A percentile compares a stretch with the other conserved stretches of the same genome.
phyloP scores from a whole-genome alignment of 2,888 invertebrate genomes.

The Priocnemis perturbator region DNA sequence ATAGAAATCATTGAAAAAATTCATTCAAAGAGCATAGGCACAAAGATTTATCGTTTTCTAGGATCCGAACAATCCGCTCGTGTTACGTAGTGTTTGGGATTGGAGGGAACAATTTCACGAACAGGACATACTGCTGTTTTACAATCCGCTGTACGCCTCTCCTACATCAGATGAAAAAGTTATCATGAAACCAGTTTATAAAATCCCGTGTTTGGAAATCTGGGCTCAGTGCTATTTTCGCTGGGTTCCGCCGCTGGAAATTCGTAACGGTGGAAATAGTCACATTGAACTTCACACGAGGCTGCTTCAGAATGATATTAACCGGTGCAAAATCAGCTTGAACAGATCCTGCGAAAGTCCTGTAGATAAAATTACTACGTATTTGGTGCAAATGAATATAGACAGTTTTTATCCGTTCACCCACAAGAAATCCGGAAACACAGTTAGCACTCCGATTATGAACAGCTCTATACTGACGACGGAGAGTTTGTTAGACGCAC shows the following conservation, averaged over 20 bases:
- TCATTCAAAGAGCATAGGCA: neutral
- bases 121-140: constrained; percentile 87
- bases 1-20: neutral
- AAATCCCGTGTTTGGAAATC: constrained; percentile 80
- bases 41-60: constrained; percentile 46
- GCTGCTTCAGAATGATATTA: constrained; percentile 76
- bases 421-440: constrained; percentile 65
- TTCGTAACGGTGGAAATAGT: constrained; percentile 82
- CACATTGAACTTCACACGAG: constrained; percentile 78
- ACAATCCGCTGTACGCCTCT: constrained; percentile 86
- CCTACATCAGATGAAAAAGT: constrained; percentile 30
- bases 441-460: constrained; percentile 72
- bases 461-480: constrained; percentile 81
- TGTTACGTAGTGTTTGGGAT: constrained; percentile 90
- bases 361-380: constrained; percentile 64
- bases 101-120: constrained; percentile 92
- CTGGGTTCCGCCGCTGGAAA: constrained; percentile 90
- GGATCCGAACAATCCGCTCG: constrained; percentile 77
- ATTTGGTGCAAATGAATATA: constrained; percentile 68
- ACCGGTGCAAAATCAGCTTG: constrained; percentile 71
- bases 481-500: constrained; percentile 82
- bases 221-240: constrained; percentile 95
- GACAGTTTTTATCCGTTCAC: constrained; percentile 73
- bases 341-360: constrained; percentile 52
- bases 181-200: constrained; percentile 76